Evolutionary conservation across 2,797 vertebrate genomes (phyloP).

Genomic region (Pseudochirops cupreus): DNA sequence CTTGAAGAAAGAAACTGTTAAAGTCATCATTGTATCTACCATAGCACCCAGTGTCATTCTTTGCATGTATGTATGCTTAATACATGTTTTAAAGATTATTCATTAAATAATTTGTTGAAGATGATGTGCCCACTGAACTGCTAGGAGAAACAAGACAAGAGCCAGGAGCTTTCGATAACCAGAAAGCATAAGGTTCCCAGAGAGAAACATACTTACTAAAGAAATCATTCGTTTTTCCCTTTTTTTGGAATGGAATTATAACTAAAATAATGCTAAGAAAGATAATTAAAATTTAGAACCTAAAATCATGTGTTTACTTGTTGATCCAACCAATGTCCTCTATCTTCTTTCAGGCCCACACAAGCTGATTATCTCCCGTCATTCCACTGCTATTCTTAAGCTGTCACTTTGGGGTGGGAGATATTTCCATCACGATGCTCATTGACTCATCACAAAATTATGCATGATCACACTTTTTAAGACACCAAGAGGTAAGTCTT

Average conservation of each 20-base stretch:
- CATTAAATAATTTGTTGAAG: conserved; percentile 2
- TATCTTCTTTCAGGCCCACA: conserved; percentile 2
- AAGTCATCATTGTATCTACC: conserved; percentile 1
- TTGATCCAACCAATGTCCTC: background rate
- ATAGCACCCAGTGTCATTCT: background rate
- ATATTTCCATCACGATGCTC: conserved; percentile 6
- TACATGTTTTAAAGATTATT: conserved; percentile 37
- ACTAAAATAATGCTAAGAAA: conserved; percentile 48
- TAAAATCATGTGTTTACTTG: background rate
- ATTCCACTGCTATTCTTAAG: background rate
- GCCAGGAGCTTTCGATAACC: background rate
- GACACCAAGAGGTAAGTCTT: conserved; percentile 38
- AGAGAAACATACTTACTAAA: conserved; percentile 13
- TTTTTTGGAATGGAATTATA: conserved; percentile 46
- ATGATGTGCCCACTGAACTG: background rate
- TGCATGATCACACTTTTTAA: conserved; percentile 42
- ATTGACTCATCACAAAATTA: conserved; percentile 40
- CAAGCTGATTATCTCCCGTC: conserved; percentile 21
- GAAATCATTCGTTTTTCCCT: background rate
- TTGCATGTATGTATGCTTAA: background rate
- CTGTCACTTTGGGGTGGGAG: background rate
- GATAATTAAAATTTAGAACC: conserved; percentile 20
- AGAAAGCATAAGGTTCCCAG: background rate
- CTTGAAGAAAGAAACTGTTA: conserved; percentile 11
- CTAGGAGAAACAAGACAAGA: conserved; percentile 36